These are phyloP conservation scores for Siniperca undulata DNA, from an alignment of 2,797 vertebrate genomes.

Conservation along the genomic window DNA sequence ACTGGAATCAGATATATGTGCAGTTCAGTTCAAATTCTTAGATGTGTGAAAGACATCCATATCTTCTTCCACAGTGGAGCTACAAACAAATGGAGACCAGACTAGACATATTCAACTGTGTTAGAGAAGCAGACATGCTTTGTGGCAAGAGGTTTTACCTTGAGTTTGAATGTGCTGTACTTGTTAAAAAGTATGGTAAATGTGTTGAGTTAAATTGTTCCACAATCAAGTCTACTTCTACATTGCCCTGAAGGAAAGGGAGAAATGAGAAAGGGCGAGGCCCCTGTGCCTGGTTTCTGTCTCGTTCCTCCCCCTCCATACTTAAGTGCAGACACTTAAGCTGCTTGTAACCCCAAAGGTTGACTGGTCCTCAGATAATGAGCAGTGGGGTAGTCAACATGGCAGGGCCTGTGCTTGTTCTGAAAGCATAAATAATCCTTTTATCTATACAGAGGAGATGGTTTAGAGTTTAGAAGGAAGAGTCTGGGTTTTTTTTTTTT, in stretches of 20 bases:
- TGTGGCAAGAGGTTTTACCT: neutral
- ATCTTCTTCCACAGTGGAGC: neutral
- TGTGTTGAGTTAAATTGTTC: conserved; percentile 19
- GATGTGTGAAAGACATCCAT: neutral
- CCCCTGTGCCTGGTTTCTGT: conserved; percentile 39
- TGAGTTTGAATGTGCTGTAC: neutral
- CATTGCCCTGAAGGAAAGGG: conserved; percentile 7
- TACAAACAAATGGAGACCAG: neutral
- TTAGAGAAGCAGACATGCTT: neutral
- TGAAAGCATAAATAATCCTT: conserved; percentile 64
- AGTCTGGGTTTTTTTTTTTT: conserved; percentile 14
- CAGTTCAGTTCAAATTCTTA: conserved; percentile 8
- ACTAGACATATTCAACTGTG: neutral
- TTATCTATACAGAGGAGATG: conserved; percentile 46
- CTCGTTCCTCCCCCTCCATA: conserved; percentile 31
- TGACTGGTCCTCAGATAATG: conserved; percentile 66
- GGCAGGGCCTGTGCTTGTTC: conserved; percentile 32
- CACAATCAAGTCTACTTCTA: conserved; percentile 13
- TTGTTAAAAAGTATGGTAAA: neutral
- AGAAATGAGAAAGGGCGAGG: conserved; percentile 29
- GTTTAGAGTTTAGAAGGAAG: conserved; percentile 42
- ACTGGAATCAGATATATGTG: conserved; percentile 37
- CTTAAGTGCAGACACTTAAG: conserved; percentile 57
- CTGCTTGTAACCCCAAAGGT: conserved; percentile 67
- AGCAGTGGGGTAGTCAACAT: conserved; percentile 51